Evolutionary conservation across 2,888 invertebrate genomes (phyloP), one percentile per base, ranked within the genome.

Genomic region (Agrochola lychnidis): DNA sequence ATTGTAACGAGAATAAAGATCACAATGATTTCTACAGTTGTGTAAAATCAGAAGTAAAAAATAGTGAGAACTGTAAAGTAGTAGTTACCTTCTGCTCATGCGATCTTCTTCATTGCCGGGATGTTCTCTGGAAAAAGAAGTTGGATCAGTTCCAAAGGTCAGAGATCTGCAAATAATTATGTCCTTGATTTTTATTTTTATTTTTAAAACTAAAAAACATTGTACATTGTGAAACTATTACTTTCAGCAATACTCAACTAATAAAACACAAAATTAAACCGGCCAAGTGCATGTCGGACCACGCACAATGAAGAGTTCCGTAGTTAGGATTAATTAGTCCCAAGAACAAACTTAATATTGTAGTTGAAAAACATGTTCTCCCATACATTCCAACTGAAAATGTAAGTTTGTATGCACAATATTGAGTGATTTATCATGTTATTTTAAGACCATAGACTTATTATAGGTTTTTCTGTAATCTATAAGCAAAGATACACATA

Each of bases 61-160:
- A 59, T 16, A 16, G 1, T 25, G n/a, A 56, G n/a, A 4, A n/a
- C n/a, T n/a, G 10, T 6, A 7, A n/a, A 36, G 9, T 36, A 45
- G 30, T 48, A 25, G 2, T 73, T 82, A 91, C 91, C 89, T 90
- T 80, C 88, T 86, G 76, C 86, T 88, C 79, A 86, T 59, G 9
- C 86, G 86, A 22, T 91, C 91, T 19, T 90, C 90, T 0, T 90
- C 89, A 6, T 78, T 86, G 5, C 73, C 82, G 62, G 75, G 59
- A 6, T 87, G 75, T 45, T 90, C 92, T 36, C 92, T 92, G 87
- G 7, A 90, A 90, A 62, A 78, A 66, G n/a, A 78, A 68, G 59
- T 73, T 45, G 51, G 7, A 22, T 82, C 76, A 82, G 22, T 81
- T 75, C 63, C 75, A 56, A 22, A 36, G 42, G 5, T 57, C 53